Evolutionary conservation across 1,140 invertebrate species (phyloP).

Genomic region (Paralvinella palmiformis): DNA sequence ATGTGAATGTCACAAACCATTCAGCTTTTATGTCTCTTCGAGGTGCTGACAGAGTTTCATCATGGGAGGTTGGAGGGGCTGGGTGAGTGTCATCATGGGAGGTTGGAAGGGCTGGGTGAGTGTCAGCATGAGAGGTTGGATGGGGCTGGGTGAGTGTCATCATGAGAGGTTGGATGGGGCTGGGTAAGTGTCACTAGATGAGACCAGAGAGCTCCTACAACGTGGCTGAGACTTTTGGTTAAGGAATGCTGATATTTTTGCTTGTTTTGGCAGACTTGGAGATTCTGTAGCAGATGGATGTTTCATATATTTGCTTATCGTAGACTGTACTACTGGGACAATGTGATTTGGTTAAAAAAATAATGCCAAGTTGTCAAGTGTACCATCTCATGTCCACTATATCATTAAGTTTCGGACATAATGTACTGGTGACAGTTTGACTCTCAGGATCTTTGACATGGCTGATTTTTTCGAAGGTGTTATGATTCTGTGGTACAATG

Average conservation of each 20-base stretch:
- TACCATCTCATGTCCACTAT: background rate
- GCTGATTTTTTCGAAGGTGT: background rate
- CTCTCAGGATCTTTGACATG: background rate
- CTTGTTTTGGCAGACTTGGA: background rate
- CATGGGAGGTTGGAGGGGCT: background rate
- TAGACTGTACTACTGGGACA: background rate
- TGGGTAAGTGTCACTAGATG: background rate
- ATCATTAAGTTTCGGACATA: background rate
- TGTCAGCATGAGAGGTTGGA: background rate
- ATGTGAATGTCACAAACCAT: conserved; percentile 1
- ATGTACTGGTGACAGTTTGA: background rate
- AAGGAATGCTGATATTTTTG: background rate
- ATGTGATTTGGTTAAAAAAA: conserved; percentile 2
- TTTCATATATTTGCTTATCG: background rate
- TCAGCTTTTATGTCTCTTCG: conserved; percentile 3
- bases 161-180: background rate
- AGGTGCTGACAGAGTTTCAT: background rate
- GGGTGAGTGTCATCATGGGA: background rate
- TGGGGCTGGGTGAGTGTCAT: background rate
- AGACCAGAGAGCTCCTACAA: background rate
- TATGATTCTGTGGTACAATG: conserved; percentile 2
- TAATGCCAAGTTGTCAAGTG: conserved; percentile 1
- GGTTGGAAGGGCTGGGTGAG: background rate
- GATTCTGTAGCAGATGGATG: background rate
- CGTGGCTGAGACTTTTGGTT: background rate